phyloP scores from a whole-genome alignment of 92 coral and sea anemone genomes.

The Parazoanthus atlanticus region DNA sequence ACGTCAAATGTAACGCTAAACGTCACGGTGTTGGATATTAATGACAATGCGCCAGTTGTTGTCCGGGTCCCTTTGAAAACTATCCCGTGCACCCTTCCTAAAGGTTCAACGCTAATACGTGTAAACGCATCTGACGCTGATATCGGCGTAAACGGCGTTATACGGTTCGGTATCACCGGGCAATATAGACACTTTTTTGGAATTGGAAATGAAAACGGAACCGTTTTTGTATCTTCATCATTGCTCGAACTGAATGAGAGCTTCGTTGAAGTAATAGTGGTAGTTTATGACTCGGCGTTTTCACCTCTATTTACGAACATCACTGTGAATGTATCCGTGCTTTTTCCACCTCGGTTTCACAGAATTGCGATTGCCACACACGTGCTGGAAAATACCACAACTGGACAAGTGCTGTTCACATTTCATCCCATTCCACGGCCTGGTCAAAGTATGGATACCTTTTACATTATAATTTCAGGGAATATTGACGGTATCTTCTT shows the following conservation, averaged over 20 bases:
- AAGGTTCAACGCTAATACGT: conserved; percentile 40
- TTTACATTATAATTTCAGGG: neutral
- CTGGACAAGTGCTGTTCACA: conserved; percentile 5
- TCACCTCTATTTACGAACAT: conserved; percentile 39
- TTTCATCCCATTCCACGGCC: conserved; percentile 12
- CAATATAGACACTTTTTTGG: conserved; percentile 19
- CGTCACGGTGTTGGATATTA: conserved; percentile 51
- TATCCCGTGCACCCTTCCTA: conserved; percentile 50
- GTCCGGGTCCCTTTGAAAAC: conserved; percentile 18
- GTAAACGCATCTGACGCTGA: conserved; percentile 60
- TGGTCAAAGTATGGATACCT: conserved; percentile 28
- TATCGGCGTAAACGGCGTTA: conserved; percentile 32
- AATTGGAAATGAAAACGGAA: conserved; percentile 46
- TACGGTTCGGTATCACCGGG: conserved; percentile 4
- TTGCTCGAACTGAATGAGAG: conserved; percentile 45
- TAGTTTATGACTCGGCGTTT: conserved; percentile 38
- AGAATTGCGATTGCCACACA: neutral
- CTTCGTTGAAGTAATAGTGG: conserved; percentile 16
- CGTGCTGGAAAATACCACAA: neutral
- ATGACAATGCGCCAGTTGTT: conserved; percentile 57
- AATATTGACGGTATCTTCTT: neutral
- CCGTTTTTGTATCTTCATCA: conserved; percentile 35
- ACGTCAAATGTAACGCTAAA: conserved; percentile 58
- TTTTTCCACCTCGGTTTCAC: conserved; percentile 15
- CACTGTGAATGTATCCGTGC: conserved; percentile 44